Percentiles rank a stretch among this genome's conserved stretches.
phyloP scores from a whole-genome alignment of 2,113 vertebrate genomes.

The Regulus satrapa region DNA sequence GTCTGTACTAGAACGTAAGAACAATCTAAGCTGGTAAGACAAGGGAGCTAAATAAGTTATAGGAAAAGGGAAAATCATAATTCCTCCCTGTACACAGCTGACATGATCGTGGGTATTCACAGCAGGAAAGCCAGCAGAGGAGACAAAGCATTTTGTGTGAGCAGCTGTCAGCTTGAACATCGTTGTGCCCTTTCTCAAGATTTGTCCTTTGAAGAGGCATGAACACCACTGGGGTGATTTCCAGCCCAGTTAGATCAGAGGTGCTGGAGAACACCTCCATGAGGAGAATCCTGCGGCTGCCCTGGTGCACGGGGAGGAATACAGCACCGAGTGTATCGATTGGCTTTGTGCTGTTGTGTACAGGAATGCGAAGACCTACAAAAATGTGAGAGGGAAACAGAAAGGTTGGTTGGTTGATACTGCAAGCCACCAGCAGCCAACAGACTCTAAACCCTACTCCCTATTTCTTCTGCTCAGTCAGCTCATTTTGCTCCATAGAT shows the following conservation, averaged over 20 bases:
- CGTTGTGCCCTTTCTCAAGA: background rate
- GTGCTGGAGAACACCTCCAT: background rate
- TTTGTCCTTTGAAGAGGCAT: background rate
- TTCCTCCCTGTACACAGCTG: background rate
- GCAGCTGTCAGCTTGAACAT: background rate
- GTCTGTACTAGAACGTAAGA: rapidly evolving
- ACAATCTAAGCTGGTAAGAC: background rate
- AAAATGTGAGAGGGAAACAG: background rate
- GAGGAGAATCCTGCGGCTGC: background rate
- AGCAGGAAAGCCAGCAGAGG: background rate
- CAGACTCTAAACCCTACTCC: background rate
- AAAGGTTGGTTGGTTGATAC: background rate
- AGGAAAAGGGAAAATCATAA: background rate
- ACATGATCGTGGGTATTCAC: background rate
- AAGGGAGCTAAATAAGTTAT: background rate
- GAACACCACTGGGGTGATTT: background rate
- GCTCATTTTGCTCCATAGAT: background rate
- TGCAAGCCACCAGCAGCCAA: background rate
- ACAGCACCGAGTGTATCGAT: background rate
- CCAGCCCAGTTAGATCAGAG: background rate
- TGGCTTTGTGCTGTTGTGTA: background rate
- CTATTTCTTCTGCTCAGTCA: background rate
- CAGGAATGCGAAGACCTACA: background rate
- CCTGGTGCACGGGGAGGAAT: background rate
- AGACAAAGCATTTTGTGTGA: background rate